Evolutionary conservation across 35 echinoderm and acorn worm species (phyloP).

Genomic region (Strongylocentrotus purpuratus): DNA sequence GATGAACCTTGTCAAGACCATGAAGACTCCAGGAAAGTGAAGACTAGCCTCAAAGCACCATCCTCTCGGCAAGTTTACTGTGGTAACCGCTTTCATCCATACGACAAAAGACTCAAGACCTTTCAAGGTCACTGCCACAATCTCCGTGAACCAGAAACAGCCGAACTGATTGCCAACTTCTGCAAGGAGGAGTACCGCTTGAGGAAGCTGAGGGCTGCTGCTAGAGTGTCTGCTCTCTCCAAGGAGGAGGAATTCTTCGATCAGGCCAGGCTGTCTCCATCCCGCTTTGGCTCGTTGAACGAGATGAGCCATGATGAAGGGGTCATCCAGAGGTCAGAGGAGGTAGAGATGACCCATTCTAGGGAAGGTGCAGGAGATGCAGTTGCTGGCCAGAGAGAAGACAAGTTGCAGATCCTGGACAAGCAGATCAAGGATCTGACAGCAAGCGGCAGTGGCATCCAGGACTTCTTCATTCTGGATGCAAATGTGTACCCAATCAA

Average conservation of each 20-base stretch:
- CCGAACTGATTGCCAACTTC: background rate
- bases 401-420: background rate
- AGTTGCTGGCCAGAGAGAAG: background rate
- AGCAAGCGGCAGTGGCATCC: slow-evolving; percentile 10
- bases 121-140: slow-evolving; percentile 12
- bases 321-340: background rate
- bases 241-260: background rate
- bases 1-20: background rate
- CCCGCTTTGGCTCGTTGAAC: background rate
- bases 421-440: background rate
- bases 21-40: background rate
- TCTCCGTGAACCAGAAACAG: background rate
- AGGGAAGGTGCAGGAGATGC: background rate
- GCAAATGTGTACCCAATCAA: background rate
- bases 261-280: background rate
- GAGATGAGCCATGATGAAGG: slow-evolving; percentile 2
- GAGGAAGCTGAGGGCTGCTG: background rate
- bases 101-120: background rate
- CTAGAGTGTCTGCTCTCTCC: background rate
- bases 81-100: slow-evolving; percentile 12
- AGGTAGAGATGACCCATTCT: background rate
- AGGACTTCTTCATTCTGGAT: slow-evolving; percentile 26
- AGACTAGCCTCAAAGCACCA: slow-evolving; percentile 8
- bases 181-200: slow-evolving; percentile 5
- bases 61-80: background rate